These are phyloP conservation scores for Mycalesis mineus DNA, from an alignment of 2,888 invertebrate genomes.

Conservation along the genomic window DNA sequence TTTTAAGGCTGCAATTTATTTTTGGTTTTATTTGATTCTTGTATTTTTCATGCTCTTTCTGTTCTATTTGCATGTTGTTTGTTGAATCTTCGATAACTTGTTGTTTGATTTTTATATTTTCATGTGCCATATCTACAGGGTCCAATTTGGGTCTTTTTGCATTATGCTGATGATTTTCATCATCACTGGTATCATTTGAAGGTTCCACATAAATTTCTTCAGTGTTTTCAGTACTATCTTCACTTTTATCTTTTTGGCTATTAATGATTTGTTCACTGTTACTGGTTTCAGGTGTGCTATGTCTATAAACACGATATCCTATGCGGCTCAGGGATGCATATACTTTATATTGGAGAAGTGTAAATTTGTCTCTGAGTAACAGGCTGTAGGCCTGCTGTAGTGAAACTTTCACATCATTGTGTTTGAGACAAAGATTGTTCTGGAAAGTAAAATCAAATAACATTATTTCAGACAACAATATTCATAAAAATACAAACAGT, in stretches of 20 bases:
- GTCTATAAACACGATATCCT: slow-evolving; percentile 77
- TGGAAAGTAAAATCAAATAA: slow-evolving; percentile 49
- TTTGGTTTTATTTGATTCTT: slow-evolving; percentile 4
- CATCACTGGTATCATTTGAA: background rate
- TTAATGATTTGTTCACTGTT: background rate
- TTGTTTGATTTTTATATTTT: background rate
- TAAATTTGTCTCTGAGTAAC: slow-evolving; percentile 55
- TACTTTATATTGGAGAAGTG: slow-evolving; percentile 75
- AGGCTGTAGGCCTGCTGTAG: slow-evolving; percentile 82
- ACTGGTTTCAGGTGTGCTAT: slow-evolving; percentile 30
- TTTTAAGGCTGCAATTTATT: slow-evolving; percentile 27
- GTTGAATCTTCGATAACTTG: background rate
- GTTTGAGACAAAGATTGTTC: slow-evolving; percentile 80
- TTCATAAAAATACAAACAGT: too few species aligned
- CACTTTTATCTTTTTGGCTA: background rate
- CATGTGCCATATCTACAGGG: background rate
- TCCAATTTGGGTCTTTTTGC: background rate
- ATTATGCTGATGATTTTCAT: background rate
- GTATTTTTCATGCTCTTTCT: background rate
- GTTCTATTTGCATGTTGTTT: background rate
- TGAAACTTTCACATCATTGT: slow-evolving; percentile 78
- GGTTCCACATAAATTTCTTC: background rate
- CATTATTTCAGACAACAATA: too few species aligned
- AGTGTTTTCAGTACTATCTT: background rate
- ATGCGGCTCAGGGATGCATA: slow-evolving; percentile 77